These are phyloP conservation scores for Callosobruchus maculatus DNA, from an alignment of 2,888 invertebrate genomes.

Conservation along the genomic window DNA sequence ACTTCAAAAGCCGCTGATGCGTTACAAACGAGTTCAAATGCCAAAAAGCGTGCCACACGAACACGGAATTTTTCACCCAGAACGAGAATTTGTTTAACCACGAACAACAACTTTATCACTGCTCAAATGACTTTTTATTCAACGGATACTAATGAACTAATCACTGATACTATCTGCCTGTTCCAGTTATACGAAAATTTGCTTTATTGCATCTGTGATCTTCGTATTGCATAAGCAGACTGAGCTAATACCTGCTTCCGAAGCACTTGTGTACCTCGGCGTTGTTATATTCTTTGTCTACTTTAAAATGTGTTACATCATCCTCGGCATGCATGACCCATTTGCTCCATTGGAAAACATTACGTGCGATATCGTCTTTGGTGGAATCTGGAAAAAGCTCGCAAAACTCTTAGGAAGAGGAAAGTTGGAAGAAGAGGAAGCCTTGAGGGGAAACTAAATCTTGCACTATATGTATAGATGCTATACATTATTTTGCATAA, in stretches of 20 bases:
- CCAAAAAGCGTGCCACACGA: no score
- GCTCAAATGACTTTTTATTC: no score
- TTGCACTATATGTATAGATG: no score
- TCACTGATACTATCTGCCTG: no score
- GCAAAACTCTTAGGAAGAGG: conserved; percentile 82
- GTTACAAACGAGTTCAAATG: no score
- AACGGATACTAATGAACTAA: no score
- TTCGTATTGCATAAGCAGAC: conserved; percentile 97
- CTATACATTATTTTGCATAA: no score
- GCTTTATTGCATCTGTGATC: conserved; percentile 89
- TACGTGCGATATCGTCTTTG: conserved; percentile 93
- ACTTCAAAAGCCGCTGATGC: no score
- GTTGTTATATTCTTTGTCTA: conserved; percentile 97
- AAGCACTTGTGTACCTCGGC: conserved; percentile 95
- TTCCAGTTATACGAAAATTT: conserved; percentile 93
- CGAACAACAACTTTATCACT: no score
- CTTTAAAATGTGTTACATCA: conserved; percentile 92
- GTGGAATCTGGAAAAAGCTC: conserved; percentile 97
- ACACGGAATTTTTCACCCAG: no score
- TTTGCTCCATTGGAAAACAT: conserved; percentile 99
- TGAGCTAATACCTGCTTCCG: conserved; percentile 92
- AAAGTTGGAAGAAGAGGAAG: conserved; percentile 72
- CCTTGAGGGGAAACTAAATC: no score
- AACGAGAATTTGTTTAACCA: no score
- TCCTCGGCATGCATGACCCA: conserved; percentile 97